Conservation (phyloP, 2,113 vertebrate genomes). For the Prionailurus bengalensis region DNA sequence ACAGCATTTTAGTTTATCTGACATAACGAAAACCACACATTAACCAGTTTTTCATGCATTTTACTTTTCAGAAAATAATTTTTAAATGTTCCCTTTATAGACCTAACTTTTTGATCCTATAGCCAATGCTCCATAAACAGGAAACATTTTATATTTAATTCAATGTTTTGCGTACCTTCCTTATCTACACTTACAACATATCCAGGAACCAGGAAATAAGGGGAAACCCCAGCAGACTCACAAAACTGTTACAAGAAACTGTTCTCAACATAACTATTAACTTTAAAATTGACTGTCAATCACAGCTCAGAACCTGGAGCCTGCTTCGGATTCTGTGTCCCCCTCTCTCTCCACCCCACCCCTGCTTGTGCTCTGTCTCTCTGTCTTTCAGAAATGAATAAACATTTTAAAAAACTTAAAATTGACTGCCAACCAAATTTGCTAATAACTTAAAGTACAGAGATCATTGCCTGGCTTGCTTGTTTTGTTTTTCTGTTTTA, state of each 20-base stretch:
- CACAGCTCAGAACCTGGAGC: too few species aligned
- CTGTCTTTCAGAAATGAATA: too few species aligned
- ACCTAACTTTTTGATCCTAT: background rate
- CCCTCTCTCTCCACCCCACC: too few species aligned
- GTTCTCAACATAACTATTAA: background rate
- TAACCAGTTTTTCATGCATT: background rate
- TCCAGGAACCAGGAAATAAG: slow-evolving; percentile 22
- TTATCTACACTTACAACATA: background rate
- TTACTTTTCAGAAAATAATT: slow-evolving; percentile 25
- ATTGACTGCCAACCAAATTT: background rate
- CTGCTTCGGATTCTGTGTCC: too few species aligned
- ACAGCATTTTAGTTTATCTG: slow-evolving; percentile 13
- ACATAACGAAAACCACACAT: background rate
- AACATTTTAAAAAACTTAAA: background rate
- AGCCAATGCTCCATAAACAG: background rate
- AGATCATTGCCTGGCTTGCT: background rate
- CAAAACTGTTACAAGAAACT: background rate
- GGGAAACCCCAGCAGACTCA: background rate
- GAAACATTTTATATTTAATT: slow-evolving; percentile 50
- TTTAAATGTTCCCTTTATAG: background rate
- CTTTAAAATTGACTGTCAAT: background rate
- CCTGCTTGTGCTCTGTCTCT: too few species aligned
- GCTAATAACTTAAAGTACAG: background rate
- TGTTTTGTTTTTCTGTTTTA: slow-evolving; percentile 47
- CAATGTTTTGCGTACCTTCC: background rate